Evolutionary conservation across 2,888 invertebrate genomes (phyloP).

Genomic region (Thyatira batis): DNA sequence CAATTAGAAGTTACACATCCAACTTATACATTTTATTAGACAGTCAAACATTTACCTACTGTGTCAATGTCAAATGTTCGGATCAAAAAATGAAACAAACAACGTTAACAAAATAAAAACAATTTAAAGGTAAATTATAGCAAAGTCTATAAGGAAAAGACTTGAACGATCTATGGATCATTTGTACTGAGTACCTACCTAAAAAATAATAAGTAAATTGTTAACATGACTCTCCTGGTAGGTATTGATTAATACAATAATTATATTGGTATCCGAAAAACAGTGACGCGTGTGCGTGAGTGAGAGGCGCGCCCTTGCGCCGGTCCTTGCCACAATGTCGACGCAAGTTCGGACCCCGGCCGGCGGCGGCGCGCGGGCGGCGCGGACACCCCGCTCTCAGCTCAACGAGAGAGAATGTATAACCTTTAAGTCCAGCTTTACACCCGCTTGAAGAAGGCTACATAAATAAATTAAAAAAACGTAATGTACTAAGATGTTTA

Average conservation of each 20-base stretch:
- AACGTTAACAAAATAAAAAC: background rate
- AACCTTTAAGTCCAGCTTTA: constrained; percentile 46
- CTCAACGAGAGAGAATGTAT: constrained; percentile 61
- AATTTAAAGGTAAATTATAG: background rate
- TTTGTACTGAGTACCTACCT: background rate
- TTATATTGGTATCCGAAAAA: constrained; percentile 64
- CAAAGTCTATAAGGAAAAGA: background rate
- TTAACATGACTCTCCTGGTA: constrained; percentile 9
- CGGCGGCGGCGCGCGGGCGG: constrained; percentile 1
- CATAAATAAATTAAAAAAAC: background rate
- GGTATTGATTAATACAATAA: constrained; percentile 54
- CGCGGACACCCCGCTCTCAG: constrained; percentile 43
- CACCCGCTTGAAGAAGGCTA: constrained; percentile 19
- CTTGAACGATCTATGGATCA: background rate
- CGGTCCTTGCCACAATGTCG: constrained; percentile 66
- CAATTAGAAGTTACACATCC: too few species aligned
- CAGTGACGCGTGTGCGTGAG: constrained; percentile 53
- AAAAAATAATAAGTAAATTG: background rate
- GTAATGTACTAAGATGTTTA: background rate
- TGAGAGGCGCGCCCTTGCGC: constrained; percentile 78
- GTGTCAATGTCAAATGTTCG: too few species aligned
- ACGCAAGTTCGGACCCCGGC: constrained; percentile 57
- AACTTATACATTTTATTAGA: too few species aligned
- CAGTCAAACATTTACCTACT: too few species aligned
- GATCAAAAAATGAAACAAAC: too few species aligned